A percentile compares a stretch with the other conserved stretches of the same genome.
phyloP scores from a whole-genome alignment of 2,888 invertebrate species.

The Pristionchus mayeri region DNA sequence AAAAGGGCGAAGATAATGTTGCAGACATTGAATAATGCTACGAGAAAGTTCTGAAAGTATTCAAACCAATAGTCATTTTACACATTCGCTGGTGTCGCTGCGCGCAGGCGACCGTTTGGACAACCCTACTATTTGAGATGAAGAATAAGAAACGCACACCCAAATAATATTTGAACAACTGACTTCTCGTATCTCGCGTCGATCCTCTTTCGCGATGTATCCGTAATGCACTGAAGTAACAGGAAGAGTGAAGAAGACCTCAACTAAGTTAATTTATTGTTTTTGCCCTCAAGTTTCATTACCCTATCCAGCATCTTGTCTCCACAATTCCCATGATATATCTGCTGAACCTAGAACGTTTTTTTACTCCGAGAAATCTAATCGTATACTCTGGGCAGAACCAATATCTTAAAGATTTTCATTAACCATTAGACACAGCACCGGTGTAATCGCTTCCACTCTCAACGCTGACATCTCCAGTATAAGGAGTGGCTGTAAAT shows the following conservation, averaged over 20 bases:
- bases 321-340: background rate
- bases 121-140: no score
- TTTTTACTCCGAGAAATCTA: no score
- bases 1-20: background rate
- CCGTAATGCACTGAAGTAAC: conserved; percentile 9
- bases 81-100: no score
- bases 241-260: conserved; percentile 10
- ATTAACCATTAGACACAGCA: background rate
- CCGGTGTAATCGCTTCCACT: background rate
- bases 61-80: no score
- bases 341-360: conserved; percentile 29
- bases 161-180: background rate
- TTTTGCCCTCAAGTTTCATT: background rate
- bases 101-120: no score
- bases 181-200: background rate
- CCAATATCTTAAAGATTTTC: background rate
- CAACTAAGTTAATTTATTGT: background rate
- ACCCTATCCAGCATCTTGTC: conserved; percentile 11
- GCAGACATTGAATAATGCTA: background rate
- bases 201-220: conserved; percentile 28
- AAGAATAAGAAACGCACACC: no score
- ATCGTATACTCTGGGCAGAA: no score
- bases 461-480: background rate
- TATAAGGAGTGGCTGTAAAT: background rate
- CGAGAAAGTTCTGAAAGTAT: conserved; percentile 6